Evolutionary conservation across 1,140 invertebrate genomes (phyloP).

Genomic region (Anthonomus grandis): DNA sequence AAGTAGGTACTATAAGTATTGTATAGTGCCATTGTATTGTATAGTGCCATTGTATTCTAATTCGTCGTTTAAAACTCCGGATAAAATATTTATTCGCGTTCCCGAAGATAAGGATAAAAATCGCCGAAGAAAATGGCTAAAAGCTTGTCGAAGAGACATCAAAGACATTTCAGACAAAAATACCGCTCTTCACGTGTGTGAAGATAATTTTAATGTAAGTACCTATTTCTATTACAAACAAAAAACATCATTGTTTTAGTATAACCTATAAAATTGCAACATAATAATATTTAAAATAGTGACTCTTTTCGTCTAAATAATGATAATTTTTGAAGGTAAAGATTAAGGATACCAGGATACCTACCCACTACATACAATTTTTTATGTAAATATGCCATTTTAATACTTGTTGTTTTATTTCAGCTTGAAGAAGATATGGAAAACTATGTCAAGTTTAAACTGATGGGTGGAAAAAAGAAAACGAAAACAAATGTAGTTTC

Average conservation of each 20-base stretch:
- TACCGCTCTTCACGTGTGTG: slow-evolving; percentile 25
- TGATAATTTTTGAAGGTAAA: not conserved
- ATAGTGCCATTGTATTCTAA: no score
- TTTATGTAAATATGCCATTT: slow-evolving; percentile 18
- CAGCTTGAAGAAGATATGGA: slow-evolving; percentile 45
- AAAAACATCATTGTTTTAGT: not conserved
- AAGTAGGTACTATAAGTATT: no score
- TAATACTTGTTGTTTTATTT: slow-evolving; percentile 38
- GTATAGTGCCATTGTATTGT: no score
- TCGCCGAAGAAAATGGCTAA: slow-evolving; percentile 25
- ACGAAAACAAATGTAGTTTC: slow-evolving; percentile 41
- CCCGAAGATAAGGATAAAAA: no score
- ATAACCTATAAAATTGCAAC: no score
- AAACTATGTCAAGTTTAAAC: slow-evolving; percentile 42
- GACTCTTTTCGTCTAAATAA: no score
- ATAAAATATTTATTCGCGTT: no score
- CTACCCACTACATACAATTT: no score
- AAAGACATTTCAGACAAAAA: slow-evolving; percentile 7
- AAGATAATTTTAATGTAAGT: slow-evolving; percentile 35
- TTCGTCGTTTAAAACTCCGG: no score
- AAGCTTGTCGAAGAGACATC: slow-evolving; percentile 17
- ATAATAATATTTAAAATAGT: no score
- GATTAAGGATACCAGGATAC: no score
- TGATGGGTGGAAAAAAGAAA: slow-evolving; percentile 39
- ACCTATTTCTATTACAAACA: slow-evolving; percentile 7